Evolutionary conservation across 2,113 vertebrate genomes (phyloP), one percentile per base, ranked within the genome.

Genomic region (Pyxicephalus adspersus): DNA sequence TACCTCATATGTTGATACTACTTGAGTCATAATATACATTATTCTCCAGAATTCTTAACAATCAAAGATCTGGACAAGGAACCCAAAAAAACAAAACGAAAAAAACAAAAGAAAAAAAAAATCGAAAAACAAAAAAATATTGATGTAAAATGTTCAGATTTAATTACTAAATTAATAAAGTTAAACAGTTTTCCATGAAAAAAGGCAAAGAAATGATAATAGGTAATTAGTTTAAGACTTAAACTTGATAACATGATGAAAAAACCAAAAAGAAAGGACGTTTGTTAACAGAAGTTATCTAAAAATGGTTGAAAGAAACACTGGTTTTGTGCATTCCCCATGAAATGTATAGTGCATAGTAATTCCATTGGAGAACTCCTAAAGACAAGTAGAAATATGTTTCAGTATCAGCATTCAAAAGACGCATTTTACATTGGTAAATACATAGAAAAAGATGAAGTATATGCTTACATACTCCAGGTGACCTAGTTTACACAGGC

Each of bases 111-210:
- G n/a, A n/a, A n/a, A n/a, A n/a, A n/a, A n/a, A n/a, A n/a, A n/a
- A n/a, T n/a, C n/a, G n/a, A n/a, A 88, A 85, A 91, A 90, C 86
- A 86, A 91, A 86, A 91, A 84, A 90, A 84, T 90, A 86, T 87
- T 89, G 91, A 92, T 92, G 92, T 91, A 93, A 92, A 94, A 93
- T 92, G 91, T 88, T 93, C 85, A 89, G 81, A 90, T 92, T 94
- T 93, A 94, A 94, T 94, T 92, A 92, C 92, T 94, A 94, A 92
- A 91, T 93, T 93, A 92, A 90, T 90, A 93, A 93, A 92, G 92
- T 93, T 92, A 92, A 93, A 92, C 91, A 92, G 90, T 92, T 92
- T 85, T 87, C 90, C 93, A 92, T 91, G 92, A 91, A 91, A 93
- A 92, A 89, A 92, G 89, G 90, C 84, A 90, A 92, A 90, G 86